Evolutionary conservation across 2,113 vertebrate species (phyloP).

Genomic region (Gnathonemus longibarbis): DNA sequence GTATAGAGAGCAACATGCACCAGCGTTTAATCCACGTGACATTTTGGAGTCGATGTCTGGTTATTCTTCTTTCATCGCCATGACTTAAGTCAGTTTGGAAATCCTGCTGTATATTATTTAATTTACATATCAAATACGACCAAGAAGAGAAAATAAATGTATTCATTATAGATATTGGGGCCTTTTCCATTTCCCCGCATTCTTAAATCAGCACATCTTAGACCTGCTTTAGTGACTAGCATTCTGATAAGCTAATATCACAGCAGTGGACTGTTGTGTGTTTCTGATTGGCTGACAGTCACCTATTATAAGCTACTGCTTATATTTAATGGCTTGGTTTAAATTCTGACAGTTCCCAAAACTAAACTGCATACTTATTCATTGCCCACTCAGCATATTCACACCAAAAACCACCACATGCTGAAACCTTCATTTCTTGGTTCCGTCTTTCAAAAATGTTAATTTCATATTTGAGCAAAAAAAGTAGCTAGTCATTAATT

Average conservation of each 20-base stretch:
- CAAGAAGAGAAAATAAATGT: neutral
- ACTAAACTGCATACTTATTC: neutral
- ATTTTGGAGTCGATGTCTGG: neutral
- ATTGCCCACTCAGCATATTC: neutral
- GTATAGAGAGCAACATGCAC: neutral
- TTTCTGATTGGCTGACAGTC: neutral
- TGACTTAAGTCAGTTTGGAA: neutral
- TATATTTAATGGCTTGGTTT: neutral
- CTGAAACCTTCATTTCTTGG: neutral
- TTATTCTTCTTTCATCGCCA: neutral
- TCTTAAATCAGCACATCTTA: neutral
- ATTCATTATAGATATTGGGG: neutral
- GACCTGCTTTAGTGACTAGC: neutral
- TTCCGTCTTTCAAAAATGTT: neutral
- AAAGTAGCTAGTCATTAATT: neutral
- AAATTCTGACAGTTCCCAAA: neutral
- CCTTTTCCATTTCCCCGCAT: neutral
- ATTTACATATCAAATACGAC: neutral
- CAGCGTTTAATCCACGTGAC: neutral
- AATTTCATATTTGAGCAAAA: neutral
- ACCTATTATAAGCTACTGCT: neutral
- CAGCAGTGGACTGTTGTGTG: neutral
- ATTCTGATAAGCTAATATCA: neutral
- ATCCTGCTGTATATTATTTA: neutral
- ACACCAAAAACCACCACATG: neutral